A percentile compares a stretch with the other conserved stretches of the same genome.
Conservation (phyloP, 1,140 invertebrate species). For the Heliconius hewitsoni region DNA sequence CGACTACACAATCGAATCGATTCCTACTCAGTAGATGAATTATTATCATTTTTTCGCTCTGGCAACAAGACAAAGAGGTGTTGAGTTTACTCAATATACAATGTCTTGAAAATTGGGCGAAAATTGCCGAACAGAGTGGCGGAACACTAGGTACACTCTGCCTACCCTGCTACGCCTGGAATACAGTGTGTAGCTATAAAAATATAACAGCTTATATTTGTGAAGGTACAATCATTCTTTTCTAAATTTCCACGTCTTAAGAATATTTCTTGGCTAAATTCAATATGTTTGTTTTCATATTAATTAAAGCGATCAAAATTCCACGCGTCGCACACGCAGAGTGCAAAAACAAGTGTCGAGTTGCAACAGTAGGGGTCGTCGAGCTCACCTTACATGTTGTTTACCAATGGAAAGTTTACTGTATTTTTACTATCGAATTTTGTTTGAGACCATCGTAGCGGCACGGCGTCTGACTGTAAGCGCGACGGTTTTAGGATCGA, state of each 20-base stretch:
- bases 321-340: neutral
- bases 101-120: neutral
- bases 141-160: neutral
- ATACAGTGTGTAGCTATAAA: too few relatives aligned
- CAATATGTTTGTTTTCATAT: constrained; percentile 5
- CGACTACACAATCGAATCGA: neutral
- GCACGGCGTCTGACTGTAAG: too few relatives aligned
- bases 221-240: neutral
- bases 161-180: neutral
- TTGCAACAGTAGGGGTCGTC: constrained; percentile 18
- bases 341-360: constrained; percentile 28
- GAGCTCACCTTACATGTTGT: constrained; percentile 18
- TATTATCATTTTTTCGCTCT: neutral
- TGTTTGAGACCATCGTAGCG: neutral
- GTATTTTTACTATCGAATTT: constrained; percentile 1
- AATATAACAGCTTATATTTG: neutral
- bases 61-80: neutral
- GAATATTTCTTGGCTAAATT: neutral
- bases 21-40: neutral
- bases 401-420: constrained; percentile 14
- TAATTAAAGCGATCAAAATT: constrained; percentile 15
- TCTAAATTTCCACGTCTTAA: neutral
- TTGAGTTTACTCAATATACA: neutral
- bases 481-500: too few relatives aligned
- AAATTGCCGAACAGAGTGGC: neutral